A percentile compares a stretch with the other conserved stretches of the same genome.
Conservation (phyloP, 1,140 invertebrate species). For the Drosophila melanogaster region DNA sequence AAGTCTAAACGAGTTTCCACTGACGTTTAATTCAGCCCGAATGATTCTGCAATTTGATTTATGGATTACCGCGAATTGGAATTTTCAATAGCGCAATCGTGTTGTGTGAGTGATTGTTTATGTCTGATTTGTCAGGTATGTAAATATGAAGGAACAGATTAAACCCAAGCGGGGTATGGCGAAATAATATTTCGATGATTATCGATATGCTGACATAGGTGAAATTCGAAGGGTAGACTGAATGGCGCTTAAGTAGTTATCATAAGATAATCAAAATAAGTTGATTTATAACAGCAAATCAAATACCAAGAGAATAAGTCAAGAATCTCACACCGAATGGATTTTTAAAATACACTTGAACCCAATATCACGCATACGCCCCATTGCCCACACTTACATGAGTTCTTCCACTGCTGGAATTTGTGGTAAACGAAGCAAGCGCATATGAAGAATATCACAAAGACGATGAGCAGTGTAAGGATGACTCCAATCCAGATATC, state of each 20-base stretch:
- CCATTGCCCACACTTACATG: conserved; percentile 85
- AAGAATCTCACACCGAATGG: too few relatives aligned
- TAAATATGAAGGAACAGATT: conserved; percentile 18
- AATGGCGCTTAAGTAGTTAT: neutral
- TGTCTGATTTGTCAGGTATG: conserved; percentile 26
- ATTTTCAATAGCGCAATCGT: conserved; percentile 11
- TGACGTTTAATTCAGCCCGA: conserved; percentile 44
- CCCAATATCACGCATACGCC: conserved; percentile 47
- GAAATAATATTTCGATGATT: conserved; percentile 8
- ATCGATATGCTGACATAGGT: neutral
- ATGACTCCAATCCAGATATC: conserved; percentile 88
- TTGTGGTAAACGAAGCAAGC: conserved; percentile 88
- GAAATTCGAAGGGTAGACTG: neutral
- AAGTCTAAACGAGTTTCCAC: conserved; percentile 45
- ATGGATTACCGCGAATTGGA: conserved; percentile 32
- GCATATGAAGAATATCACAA: conserved; percentile 87
- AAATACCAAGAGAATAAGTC: too few relatives aligned
- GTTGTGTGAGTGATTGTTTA: conserved; percentile 25
- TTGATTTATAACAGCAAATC: too few relatives aligned
- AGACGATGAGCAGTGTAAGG: conserved; percentile 86
- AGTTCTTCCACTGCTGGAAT: conserved; percentile 88
- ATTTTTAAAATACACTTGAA: too few relatives aligned
- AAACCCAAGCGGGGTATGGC: conserved; percentile 12
- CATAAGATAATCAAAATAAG: neutral
- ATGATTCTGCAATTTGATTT: conserved; percentile 46